Base-by-base conservation (phyloP, 2,113 vertebrate species). In the Elaphurus davidianus region DNA sequence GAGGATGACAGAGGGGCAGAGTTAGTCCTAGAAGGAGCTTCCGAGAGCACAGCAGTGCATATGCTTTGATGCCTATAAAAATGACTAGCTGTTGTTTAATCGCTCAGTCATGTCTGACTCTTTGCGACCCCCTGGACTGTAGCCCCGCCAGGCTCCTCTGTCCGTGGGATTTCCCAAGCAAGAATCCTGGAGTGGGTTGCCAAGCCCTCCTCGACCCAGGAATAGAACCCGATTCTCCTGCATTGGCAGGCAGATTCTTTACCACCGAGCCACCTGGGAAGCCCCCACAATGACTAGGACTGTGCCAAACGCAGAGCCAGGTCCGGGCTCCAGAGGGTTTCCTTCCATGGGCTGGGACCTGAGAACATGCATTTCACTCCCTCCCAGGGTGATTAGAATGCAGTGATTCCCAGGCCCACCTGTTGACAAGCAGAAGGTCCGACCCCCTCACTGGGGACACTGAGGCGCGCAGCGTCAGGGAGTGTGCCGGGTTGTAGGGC, bases 401-500 rank as follows among this genome's bases (percentile, higher is more conserved):
- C 54, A 17, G 60, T 23, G 28, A 13, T 27, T 60, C 50, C 90
- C 67, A n/a, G 60, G 52, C 36, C 43, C 30, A 64, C 30, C 11
- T 0, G 3, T 14, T 15, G 86, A 47, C 7, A 25, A 43, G 76
- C 21, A 40, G 30, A 54, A 1, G 25, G 52, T 1, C 60, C 5
- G 6, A 6, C 16, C 9, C 43, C 6, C 50, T 17, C 15, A 25
- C 9, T 1, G 74, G 50, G 74, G 40, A 54, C 74, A 43, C 21
- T 5, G 74, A 60, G 74, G 88, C n/a, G 27, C 55, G 1, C 30
- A 17, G 67, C 0, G 4, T 6, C 33, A 9, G 47, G 40, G 3
- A 0, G 1, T 4, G 57, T 23, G 54, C 8, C 0, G 0, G n/a
- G 47, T 0, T 11, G 54, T 0, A n/a, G 81, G 36, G 11, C 12